Base-by-base conservation (phyloP, 1,140 invertebrate genomes). In the Aethina tumida region DNA sequence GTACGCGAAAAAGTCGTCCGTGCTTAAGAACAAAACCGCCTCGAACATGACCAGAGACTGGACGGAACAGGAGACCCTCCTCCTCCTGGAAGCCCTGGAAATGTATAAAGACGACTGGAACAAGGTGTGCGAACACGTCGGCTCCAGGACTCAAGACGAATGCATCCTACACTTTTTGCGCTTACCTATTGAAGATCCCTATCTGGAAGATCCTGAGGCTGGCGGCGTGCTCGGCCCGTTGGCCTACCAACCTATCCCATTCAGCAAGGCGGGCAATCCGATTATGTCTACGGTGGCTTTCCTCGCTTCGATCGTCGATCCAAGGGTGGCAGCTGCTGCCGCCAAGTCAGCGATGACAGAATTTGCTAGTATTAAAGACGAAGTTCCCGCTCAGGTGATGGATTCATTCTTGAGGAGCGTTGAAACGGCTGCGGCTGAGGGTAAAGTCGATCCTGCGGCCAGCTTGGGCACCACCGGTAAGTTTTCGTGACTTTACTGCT, bases 21-120 rank as follows among this genome's bases (percentile, higher is more conserved):
- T 77, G 6, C 62, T 82, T 40, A 72, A 74, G 33, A 84, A 83
- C 49, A 80, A 81, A 53, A 79, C 76, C 43, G 80, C 83, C 14
- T 82, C 84, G 0, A 75, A 75, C 9, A 68, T 84, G 41, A 82
- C 87, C 0, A 70, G 93, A 12, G 94, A 97, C 53, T 99, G 96
- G 96, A 95, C 90, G 0, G 93, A 98, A 55, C 94, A 98, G 58
- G 96, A 99, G 68, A 98, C 94, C 0, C 69, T 99, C 9, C 64
- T 97, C 2, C 61, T 99, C n/a, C 68, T 99, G 5, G 96, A 99
- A 62, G 96, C 81, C 2, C 63, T 99, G 33, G 96, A 99, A 67
- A 69, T 98, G 70, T 96, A 92, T 66, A 94, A 94, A 60, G 96
- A 99, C 65, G 96, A 99, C 64, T 99, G 96, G 96, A 99, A 99